These are phyloP conservation scores for Montipora capricornis DNA, from an alignment of 64 coral and sea anemone genomes.

Conservation along the genomic window DNA sequence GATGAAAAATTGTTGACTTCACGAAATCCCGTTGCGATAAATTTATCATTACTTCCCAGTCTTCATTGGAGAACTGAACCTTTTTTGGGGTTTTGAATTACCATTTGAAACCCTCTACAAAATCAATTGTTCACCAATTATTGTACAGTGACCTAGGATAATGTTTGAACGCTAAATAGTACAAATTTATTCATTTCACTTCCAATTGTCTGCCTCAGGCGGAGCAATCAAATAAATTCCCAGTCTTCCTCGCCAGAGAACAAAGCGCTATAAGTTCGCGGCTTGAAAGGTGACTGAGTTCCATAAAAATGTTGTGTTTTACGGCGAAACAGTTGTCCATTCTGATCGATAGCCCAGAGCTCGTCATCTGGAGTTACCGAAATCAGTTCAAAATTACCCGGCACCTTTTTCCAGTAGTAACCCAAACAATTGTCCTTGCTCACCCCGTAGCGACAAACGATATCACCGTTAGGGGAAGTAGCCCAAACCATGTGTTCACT, in stretches of 20 bases:
- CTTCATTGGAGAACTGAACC: no score
- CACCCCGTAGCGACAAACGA: constrained; percentile 94
- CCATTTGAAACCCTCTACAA: no score
- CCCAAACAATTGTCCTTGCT: constrained; percentile 77
- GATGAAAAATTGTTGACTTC: no score
- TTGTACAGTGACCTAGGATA: no score
- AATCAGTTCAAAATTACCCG: constrained; percentile 92
- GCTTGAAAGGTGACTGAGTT: constrained; percentile 86
- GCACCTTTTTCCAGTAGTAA: constrained; percentile 98
- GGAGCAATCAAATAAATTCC: constrained; percentile 70
- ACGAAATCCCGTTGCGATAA: no score
- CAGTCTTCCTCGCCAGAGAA: constrained; percentile 89
- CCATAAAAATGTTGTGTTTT: constrained; percentile 92
- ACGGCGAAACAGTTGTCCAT: constrained; percentile 90
- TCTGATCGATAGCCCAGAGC: constrained; percentile 89
- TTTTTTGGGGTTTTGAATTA: no score
- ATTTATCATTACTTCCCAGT: no score
- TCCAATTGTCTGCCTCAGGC: background rate
- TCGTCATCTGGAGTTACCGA: constrained; percentile 87
- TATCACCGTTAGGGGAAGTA: constrained; percentile 84
- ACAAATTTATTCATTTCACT: no score
- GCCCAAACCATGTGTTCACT: constrained; percentile 89
- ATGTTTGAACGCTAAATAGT: no score
- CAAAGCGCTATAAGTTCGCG: constrained; percentile 70
- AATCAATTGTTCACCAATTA: no score